Base-by-base conservation (phyloP, 2,888 invertebrate species). In the Drosophila kuntzei region DNA sequence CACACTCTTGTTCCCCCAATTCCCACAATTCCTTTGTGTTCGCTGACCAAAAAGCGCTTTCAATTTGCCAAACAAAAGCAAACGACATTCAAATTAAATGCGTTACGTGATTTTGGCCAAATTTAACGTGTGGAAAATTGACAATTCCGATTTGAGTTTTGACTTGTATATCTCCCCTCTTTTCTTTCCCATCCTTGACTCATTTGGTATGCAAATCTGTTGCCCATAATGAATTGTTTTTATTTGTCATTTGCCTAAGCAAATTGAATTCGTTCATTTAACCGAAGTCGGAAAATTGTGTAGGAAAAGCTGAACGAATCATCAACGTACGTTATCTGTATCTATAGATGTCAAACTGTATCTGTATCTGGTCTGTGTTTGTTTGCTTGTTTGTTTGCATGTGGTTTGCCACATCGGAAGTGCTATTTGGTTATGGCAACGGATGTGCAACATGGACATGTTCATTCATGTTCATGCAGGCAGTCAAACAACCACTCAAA, bases 121-220 rank as follows among this genome's bases (percentile, higher is more conserved):
- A 71, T 65, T 72, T 82, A 80, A 80, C 76, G 82, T 80, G 82
- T 82, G 80, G 80, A 82, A 82, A 82, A 82, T 82, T 82, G 79
- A 70, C 71, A 72, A 82, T 79, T 82, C 80, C 82, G 80, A 22
- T 68, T 61, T 50, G 62, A 50, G 8, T 49, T 66, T 70, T 67
- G 57, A 32, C 62, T 50, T 37, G 51, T 18, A 20, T 22, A n/a
- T 1, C 41, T 25, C 12, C 5, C 11, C 2, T 20, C 18, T 37
- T n/a, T 9, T 29, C 11, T 11, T 12, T 12, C 8, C 43, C n/a
- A 41, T 12, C 8, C 34, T 29, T 12, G 18, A 14, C 55, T 69
- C 57, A 63, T 72, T 67, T 69, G 22, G 64, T 65, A 79, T 79
- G 72, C 78, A 67, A 65, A 70, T 47, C 61, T 27, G 54, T 34